These are phyloP conservation scores for Gymnopithys bicolor DNA, from an alignment of 2,797 vertebrate genomes.

Conservation along the genomic window DNA sequence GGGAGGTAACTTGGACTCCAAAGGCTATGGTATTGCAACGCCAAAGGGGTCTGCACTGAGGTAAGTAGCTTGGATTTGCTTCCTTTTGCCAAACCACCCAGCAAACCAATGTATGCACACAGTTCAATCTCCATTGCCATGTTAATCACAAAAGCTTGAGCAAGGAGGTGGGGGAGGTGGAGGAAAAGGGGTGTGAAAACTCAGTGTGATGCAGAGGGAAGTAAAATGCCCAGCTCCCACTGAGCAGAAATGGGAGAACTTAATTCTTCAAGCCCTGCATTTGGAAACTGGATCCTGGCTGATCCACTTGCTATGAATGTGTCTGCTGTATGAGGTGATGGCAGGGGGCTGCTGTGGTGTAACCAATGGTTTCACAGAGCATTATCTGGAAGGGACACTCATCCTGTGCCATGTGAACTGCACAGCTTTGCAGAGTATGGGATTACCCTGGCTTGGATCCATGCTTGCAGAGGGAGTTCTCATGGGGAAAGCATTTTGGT, in stretches of 20 bases:
- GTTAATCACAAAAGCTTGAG: constrained; percentile 2
- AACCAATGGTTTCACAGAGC: constrained; percentile 64
- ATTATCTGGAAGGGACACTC: not conserved
- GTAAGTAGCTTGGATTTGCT: constrained; percentile 82
- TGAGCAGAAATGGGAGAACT: constrained; percentile 16
- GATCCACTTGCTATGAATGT: constrained; percentile 62
- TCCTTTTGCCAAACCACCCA: constrained; percentile 32
- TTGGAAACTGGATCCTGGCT: constrained; percentile 54
- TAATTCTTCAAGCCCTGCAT: constrained; percentile 59
- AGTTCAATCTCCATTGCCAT: constrained; percentile 60
- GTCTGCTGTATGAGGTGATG: constrained; percentile 39
- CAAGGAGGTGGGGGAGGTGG: not conserved
- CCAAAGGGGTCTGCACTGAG: constrained; percentile 97
- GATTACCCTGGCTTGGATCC: constrained; percentile 53
- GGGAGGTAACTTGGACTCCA: constrained; percentile 99
- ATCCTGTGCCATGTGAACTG: constrained; percentile 50
- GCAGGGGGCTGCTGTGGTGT: constrained; percentile 52
- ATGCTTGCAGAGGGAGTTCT: constrained; percentile 66
- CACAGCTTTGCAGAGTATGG: constrained; percentile 54
- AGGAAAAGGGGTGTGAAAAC: not conserved
- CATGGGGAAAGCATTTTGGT: constrained; percentile 33
- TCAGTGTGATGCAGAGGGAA: not conserved
- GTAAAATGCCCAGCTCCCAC: not conserved
- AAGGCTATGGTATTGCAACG: constrained; percentile 98
- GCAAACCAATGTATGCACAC: constrained; percentile 53